Evolutionary conservation across 2,113 vertebrate species (phyloP).

Genomic region (Indicator indicator): DNA sequence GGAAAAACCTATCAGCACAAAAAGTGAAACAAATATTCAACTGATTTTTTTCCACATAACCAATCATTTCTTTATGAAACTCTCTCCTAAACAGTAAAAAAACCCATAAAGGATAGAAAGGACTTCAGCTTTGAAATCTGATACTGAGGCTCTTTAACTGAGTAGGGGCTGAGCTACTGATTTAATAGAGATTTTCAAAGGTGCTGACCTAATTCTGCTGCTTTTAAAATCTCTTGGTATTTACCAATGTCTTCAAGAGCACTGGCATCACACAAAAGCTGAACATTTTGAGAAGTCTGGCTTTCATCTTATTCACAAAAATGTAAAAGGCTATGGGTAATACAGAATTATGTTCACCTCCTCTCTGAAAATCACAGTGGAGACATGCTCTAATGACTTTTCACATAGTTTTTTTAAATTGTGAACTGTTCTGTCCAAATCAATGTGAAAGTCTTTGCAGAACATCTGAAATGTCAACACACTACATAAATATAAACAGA

Average conservation of each 20-base stretch:
- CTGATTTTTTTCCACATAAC: not conserved
- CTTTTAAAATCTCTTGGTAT: not conserved
- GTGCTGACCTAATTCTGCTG: not conserved
- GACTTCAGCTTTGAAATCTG: not conserved
- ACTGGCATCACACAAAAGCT: not conserved
- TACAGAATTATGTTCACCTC: not conserved
- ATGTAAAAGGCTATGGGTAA: not conserved
- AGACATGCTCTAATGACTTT: not conserved
- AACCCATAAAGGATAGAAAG: not conserved
- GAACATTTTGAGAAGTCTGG: not conserved
- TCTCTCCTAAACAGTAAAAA: not conserved
- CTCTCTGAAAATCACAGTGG: not conserved
- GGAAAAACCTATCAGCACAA: not conserved
- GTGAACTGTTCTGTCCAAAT: constrained; percentile 3
- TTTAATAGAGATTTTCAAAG: not conserved
- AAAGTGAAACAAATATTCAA: not conserved
- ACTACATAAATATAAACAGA: constrained; percentile 5
- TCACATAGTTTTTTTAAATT: not conserved
- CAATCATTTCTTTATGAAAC: not conserved
- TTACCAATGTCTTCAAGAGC: not conserved
- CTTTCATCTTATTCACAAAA: not conserved
- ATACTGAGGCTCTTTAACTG: not conserved
- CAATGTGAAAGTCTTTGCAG: constrained; percentile 11
- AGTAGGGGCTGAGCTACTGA: not conserved
- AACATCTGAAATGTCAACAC: constrained; percentile 14